Conservation (phyloP, 2,797 vertebrate species). For the Phoeniculus purpureus region DNA sequence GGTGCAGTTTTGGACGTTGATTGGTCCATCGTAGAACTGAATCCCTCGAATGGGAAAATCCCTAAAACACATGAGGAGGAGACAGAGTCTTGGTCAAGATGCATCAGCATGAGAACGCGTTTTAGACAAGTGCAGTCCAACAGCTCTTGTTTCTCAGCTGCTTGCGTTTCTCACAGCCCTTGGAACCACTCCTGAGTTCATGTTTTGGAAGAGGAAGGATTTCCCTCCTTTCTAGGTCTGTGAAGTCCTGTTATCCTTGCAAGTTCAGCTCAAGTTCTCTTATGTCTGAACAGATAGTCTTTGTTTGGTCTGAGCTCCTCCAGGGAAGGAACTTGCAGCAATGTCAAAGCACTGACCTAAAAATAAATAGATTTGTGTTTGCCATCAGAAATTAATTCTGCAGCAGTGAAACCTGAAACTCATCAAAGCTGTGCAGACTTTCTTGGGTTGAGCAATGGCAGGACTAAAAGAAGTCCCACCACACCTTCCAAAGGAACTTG, state of each 20-base stretch:
- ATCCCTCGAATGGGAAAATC: constrained; percentile 94
- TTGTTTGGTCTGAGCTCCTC: constrained; percentile 32
- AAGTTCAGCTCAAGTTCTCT: constrained; percentile 41
- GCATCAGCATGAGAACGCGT: fast-evolving
- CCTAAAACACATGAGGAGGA: constrained; percentile 67
- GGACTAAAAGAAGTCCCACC: neutral
- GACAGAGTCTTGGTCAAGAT: neutral
- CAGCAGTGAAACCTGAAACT: constrained; percentile 54
- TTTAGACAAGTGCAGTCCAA: neutral
- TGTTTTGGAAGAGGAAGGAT: constrained; percentile 6
- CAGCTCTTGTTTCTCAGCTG: neutral
- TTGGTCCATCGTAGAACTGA: constrained; percentile 95
- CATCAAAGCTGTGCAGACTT: neutral
- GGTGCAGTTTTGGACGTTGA: constrained; percentile 95
- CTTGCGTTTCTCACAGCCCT: neutral
- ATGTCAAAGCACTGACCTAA: constrained; percentile 18
- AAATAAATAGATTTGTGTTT: neutral
- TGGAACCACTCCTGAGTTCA: neutral
- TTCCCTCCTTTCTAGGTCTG: neutral
- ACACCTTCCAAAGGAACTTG: constrained; percentile 3
- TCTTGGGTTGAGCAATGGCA: neutral
- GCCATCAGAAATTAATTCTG: constrained; percentile 47
- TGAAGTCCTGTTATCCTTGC: neutral
- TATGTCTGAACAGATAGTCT: neutral
- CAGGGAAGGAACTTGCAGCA: constrained; percentile 13